Percentiles rank a stretch among this genome's conserved stretches.
Evolutionary conservation across 2,797 vertebrate species (phyloP).

Genomic region (Avahi laniger): DNA sequence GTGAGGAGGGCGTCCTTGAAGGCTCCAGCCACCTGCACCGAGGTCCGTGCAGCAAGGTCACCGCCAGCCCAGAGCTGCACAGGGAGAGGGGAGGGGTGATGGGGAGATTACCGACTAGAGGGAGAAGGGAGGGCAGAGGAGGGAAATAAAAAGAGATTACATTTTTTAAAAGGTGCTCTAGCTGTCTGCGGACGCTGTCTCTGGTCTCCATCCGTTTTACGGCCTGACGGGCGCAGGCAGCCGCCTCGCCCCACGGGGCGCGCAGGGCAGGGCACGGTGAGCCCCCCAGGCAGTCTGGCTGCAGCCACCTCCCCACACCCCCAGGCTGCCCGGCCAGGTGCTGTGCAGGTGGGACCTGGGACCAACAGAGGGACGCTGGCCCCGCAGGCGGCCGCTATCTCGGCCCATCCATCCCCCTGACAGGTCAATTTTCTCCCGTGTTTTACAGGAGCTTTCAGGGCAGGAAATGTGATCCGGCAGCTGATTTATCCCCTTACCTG

Average conservation of each 20-base stretch:
- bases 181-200: constrained; percentile 71
- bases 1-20: not conserved
- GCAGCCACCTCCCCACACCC: fast-evolving
- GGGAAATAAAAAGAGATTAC: constrained; percentile 74
- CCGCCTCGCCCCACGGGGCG: not conserved
- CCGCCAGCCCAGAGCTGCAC: not conserved
- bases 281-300: not conserved
- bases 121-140: not conserved
- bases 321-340: not conserved
- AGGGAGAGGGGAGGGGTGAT: constrained; percentile 51
- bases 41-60: constrained; percentile 60
- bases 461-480: constrained; percentile 66
- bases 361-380: not conserved
- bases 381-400: not conserved
- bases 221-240: constrained; percentile 59
- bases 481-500: constrained; percentile 78
- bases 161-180: constrained; percentile 66
- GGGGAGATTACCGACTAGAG: not conserved
- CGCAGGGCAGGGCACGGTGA: not conserved
- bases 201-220: constrained; percentile 78
- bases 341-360: not conserved
- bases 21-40: not conserved
- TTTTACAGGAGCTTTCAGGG: constrained; percentile 77
- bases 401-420: constrained; percentile 78
- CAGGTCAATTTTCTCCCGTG: constrained; percentile 79